Percentiles rank a stretch among this genome's conserved stretches.
phyloP scores from a whole-genome alignment of 2,797 vertebrate genomes.

The Danionella dracula region DNA sequence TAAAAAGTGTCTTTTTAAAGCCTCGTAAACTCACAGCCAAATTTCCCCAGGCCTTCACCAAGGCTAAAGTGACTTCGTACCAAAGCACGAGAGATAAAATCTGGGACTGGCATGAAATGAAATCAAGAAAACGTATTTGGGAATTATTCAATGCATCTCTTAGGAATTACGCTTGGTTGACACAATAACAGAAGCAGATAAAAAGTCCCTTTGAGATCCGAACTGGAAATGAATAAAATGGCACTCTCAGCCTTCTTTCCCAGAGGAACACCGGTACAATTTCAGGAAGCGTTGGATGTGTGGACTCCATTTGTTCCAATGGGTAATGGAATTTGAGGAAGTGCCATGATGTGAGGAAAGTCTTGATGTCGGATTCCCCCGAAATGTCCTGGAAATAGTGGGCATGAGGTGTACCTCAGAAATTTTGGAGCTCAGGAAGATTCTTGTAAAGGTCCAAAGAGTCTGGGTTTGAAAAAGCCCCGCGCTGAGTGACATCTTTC shows the following conservation, averaged over 20 bases:
- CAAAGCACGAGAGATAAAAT: neutral
- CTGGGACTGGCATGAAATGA: no score
- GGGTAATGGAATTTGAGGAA: neutral
- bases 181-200: slow-evolving; percentile 6
- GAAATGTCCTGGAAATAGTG: no score
- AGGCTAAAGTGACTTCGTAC: neutral
- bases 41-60: neutral
- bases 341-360: neutral
- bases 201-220: slow-evolving; percentile 7
- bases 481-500: slow-evolving; percentile 78
- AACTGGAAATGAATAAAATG: slow-evolving; percentile 3
- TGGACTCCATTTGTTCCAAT: neutral
- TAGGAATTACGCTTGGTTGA: neutral
- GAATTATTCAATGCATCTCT: neutral
- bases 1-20: neutral
- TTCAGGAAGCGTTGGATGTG: neutral
- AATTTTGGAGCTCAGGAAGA: slow-evolving; percentile 88
- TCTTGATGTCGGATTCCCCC: neutral
- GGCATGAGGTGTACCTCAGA: slow-evolving; percentile 61
- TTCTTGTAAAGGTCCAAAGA: slow-evolving; percentile 87
- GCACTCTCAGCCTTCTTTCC: neutral
- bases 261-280: neutral
- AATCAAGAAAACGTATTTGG: neutral
- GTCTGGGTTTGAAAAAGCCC: slow-evolving; percentile 90
- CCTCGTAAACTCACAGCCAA: neutral